Percentiles rank a stretch among this genome's conserved stretches.
phyloP scores from a whole-genome alignment of 2,797 vertebrate species.

The Microcaecilia unicolor region DNA sequence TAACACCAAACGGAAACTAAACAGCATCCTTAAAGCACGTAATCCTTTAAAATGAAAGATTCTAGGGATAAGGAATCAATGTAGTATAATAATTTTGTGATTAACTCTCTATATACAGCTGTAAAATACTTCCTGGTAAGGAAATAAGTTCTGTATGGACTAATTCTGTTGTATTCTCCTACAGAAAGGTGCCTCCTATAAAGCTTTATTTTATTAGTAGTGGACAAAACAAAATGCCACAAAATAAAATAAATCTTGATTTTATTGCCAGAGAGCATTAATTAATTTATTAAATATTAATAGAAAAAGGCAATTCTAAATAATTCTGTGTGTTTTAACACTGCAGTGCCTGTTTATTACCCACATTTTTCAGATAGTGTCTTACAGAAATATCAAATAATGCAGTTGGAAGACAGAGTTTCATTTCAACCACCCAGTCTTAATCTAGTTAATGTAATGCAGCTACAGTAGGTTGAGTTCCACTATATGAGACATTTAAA shows the following conservation, averaged over 20 bases:
- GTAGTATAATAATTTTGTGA: constrained; percentile 1
- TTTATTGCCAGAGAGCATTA: constrained; percentile 32
- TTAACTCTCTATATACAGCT: constrained; percentile 11
- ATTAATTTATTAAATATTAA: constrained; percentile 57
- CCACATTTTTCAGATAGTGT: constrained; percentile 19
- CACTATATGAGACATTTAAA: constrained; percentile 10
- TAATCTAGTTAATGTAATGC: constrained; percentile 39
- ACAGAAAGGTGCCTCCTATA: constrained; percentile 5
- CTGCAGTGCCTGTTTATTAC: constrained; percentile 22
- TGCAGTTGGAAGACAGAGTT: constrained; percentile 22
- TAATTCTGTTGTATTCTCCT: constrained; percentile 18
- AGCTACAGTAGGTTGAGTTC: constrained; percentile 21
- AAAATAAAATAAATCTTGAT: constrained; percentile 17
- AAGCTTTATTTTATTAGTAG: constrained; percentile 23
- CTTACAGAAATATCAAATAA: constrained; percentile 2
- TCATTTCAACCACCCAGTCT: constrained; percentile 11
- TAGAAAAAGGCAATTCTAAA: constrained; percentile 26
- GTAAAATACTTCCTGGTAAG: constrained; percentile 1
- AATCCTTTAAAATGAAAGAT: background rate
- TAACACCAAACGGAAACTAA: too few relatives aligned
- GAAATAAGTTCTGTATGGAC: constrained; percentile 15
- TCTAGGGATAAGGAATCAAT: background rate
- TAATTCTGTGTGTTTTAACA: constrained; percentile 13
- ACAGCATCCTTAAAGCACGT: too few relatives aligned
- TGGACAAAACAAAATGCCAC: constrained; percentile 17